Conservation (phyloP, 1,140 invertebrate species). For the Hestina assimilis region DNA sequence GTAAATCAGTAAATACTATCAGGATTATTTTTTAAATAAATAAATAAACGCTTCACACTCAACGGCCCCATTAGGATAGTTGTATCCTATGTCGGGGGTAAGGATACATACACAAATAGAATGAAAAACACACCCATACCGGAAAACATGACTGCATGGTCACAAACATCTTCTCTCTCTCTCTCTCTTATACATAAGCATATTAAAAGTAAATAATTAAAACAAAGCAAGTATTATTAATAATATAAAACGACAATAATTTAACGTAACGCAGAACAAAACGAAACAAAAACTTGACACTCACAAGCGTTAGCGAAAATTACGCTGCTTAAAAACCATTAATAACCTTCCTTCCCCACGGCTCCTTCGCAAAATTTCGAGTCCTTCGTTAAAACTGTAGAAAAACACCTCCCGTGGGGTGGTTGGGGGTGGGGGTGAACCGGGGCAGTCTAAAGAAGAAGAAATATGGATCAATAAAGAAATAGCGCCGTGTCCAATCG, state of each 20-base stretch:
- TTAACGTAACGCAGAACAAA: slow-evolving; percentile 33
- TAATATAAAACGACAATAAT: background rate
- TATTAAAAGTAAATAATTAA: background rate
- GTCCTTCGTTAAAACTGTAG: slow-evolving; percentile 75
- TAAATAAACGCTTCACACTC: too few species aligned
- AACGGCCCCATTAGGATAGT: too few species aligned
- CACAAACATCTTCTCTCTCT: too few species aligned
- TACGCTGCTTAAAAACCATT: slow-evolving; percentile 73
- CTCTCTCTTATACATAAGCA: background rate
- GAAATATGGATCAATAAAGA: slow-evolving; percentile 79
- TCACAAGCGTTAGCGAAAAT: slow-evolving; percentile 57
- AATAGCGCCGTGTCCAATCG: slow-evolving; percentile 75
- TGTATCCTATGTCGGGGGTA: too few species aligned
- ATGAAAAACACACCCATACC: too few species aligned
- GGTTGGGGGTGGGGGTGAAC: slow-evolving; percentile 21
- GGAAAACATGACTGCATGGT: too few species aligned
- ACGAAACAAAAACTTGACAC: slow-evolving; percentile 48
- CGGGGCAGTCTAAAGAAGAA: slow-evolving; percentile 75
- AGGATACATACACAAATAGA: too few species aligned
- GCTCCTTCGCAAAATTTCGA: slow-evolving; percentile 59
- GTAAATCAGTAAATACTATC: too few species aligned
- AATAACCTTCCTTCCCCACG: slow-evolving; percentile 60
- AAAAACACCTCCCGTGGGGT: slow-evolving; percentile 63
- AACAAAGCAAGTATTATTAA: background rate
- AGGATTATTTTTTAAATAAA: too few species aligned